Conservation (phyloP, 2,888 invertebrate genomes). For the Cephus nigrinus region DNA sequence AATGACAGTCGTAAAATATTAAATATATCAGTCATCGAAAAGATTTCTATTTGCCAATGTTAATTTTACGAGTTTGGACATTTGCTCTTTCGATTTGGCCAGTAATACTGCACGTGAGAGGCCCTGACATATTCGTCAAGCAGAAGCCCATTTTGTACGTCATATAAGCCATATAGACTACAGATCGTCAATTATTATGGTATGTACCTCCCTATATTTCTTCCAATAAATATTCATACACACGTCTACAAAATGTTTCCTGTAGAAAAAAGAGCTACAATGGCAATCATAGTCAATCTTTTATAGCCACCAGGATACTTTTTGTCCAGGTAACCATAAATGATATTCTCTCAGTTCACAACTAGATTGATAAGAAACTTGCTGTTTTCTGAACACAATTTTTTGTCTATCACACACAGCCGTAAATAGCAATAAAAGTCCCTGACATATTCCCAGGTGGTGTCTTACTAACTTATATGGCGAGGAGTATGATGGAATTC, state of each 20-base stretch:
- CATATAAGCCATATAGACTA: not conserved
- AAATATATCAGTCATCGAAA: not conserved
- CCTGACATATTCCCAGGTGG: slow-evolving; percentile 3
- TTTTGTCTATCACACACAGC: not conserved
- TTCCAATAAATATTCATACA: not conserved
- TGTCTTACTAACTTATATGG: not conserved
- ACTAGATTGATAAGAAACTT: not conserved
- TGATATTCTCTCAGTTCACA: not conserved
- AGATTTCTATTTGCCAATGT: not conserved
- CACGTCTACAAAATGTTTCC: not conserved
- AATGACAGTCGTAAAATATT: not conserved
- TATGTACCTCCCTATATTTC: not conserved
- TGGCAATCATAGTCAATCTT: not conserved
- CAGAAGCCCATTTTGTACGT: not conserved
- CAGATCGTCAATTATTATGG: not conserved
- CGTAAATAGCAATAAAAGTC: not conserved
- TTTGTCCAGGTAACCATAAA: not conserved
- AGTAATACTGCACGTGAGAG: not conserved
- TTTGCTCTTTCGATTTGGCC: not conserved
- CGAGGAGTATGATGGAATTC: not conserved
- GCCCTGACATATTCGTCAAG: not conserved
- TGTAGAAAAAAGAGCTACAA: not conserved
- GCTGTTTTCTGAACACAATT: not conserved
- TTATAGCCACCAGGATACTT: not conserved
- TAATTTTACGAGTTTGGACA: not conserved